Base-by-base conservation (phyloP, 2,797 vertebrate genomes). In the Sarcoramphus papa region DNA sequence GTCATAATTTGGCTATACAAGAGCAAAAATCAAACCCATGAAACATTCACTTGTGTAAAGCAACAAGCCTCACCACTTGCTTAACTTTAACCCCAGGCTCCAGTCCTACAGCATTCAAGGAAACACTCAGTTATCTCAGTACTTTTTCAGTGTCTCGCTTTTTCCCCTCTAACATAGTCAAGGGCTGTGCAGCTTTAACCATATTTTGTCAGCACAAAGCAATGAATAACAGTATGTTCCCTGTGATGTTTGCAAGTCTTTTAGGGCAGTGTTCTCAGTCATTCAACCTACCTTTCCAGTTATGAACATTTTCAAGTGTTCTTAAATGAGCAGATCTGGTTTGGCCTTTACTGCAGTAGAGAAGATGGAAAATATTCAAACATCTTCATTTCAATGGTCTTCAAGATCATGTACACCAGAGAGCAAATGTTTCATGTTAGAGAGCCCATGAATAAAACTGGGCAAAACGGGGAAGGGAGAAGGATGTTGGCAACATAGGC, bases 31-130 rank as follows among this genome's bases (percentile, higher is more conserved):
- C 22, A 68, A 64, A 21, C 14, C 41, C 30, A 6, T 0, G 13
- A 22, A 57, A 35, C 21, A 11, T 9, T 18, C 12, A 2, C 9
- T 25, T 31, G 41, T 14, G 15, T 5, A 30, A 48, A 88, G 25
- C 19, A 57, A 10, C 24, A 50, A 10, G 28, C 23, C n/a, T 35
- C 31, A 2, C 1, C 2, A 28, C 45, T 65, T 2, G 1, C 33
- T 63, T 37, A 48, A 16, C 41, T 37, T 50, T 7, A 81, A 86
- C 21, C 30, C n/a, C 57, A 7, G 14, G 37, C 57, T 69, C 37
- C 56, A 47, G 13, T 15, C 62, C n/a, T 13, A 6, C 43, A 3
- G 28, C 17, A 14, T 10, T 24, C 40, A 10, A 72, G 53, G 53
- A 54, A 50, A 43, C 30, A 10, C 50, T 35, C 27, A 3, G 33